phyloP scores from a whole-genome alignment of 2,797 vertebrate genomes.

The Phalanger gymnotis region DNA sequence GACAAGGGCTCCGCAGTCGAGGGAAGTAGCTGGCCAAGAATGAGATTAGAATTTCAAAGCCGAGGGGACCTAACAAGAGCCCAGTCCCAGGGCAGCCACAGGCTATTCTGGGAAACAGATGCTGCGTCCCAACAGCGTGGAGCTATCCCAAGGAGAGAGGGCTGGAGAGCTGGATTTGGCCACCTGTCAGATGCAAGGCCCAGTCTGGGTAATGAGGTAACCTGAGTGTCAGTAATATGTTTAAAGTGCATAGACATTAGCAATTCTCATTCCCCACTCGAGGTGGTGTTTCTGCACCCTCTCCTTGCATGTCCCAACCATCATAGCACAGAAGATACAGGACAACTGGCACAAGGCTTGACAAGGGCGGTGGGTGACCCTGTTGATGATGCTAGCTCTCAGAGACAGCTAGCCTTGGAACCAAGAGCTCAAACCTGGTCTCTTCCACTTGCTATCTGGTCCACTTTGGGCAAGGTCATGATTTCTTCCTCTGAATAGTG shows the following conservation, averaged over 20 bases:
- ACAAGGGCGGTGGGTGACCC: background rate
- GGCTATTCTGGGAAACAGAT: background rate
- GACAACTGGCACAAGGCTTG: background rate
- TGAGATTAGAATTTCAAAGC: background rate
- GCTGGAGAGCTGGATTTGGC: background rate
- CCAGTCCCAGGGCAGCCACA: background rate
- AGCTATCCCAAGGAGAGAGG: background rate
- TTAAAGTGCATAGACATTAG: background rate
- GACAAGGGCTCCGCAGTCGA: background rate
- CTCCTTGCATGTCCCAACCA: background rate
- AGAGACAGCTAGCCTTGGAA: too few relatives aligned
- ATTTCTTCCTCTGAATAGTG: background rate
- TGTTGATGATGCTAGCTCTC: too few relatives aligned
- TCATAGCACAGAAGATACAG: background rate
- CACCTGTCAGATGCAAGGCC: background rate
- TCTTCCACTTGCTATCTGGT: background rate
- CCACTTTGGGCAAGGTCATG: background rate
- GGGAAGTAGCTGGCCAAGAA: background rate
- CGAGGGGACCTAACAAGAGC: rapidly evolving
- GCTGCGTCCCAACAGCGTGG: background rate
- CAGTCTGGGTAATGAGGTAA: background rate
- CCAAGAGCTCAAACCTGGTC: background rate
- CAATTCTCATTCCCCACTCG: background rate
- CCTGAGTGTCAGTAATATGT: background rate
- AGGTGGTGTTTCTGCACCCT: background rate